Evolutionary conservation across 2,797 vertebrate genomes (phyloP).

Genomic region (Poecilia wingei): DNA sequence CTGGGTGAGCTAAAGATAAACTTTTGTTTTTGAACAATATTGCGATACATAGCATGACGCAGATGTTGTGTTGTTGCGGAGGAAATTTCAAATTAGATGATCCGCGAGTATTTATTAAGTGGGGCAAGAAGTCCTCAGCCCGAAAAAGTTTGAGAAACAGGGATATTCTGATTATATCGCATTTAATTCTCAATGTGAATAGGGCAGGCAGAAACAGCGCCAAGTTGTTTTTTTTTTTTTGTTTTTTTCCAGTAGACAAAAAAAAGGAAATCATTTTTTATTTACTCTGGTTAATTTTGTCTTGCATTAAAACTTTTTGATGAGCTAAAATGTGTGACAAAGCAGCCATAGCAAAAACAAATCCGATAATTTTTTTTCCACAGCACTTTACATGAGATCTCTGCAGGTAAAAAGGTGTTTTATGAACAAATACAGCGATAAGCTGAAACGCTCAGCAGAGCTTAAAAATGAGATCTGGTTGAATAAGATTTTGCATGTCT

Average conservation of each 20-base stretch:
- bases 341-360: background rate
- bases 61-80: too few species aligned
- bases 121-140: background rate
- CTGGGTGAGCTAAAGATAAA: too few species aligned
- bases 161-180: background rate
- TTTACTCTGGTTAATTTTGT: background rate
- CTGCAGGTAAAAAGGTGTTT: background rate
- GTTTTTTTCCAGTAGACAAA: background rate
- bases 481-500: slow-evolving; percentile 6
- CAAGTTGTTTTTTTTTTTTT: background rate
- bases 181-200: background rate
- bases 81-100: too few species aligned
- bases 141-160: too few species aligned
- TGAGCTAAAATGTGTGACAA: background rate
- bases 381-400: background rate
- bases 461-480: slow-evolving; percentile 12
- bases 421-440: background rate
- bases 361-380: background rate
- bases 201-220: background rate
- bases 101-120: background rate
- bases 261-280: background rate
- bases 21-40: too few species aligned
- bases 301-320: background rate
- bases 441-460: slow-evolving; percentile 11
- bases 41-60: too few species aligned